Evolutionary conservation across 2,797 vertebrate species (phyloP).

Genomic region (Graptemys geographica): DNA sequence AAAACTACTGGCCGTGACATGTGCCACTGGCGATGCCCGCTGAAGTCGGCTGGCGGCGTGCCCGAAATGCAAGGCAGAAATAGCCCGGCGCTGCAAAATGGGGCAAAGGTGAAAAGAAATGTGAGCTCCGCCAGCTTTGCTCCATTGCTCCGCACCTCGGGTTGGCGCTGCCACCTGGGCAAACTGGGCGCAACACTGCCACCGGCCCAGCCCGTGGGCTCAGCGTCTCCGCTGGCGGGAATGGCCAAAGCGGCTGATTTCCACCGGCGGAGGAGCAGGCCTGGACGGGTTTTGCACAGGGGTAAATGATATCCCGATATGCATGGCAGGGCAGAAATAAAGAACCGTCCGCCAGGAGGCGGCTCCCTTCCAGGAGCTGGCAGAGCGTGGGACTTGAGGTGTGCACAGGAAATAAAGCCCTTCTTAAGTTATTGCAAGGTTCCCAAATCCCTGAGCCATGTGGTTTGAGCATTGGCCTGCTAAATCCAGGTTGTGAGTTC

Average conservation of each 20-base stretch:
- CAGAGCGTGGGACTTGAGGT: accelerated
- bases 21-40: background rate
- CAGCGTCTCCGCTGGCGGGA: background rate
- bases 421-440: background rate
- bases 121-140: background rate
- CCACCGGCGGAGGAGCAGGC: background rate
- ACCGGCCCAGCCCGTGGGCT: background rate
- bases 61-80: background rate
- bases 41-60: background rate
- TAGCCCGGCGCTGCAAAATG: background rate
- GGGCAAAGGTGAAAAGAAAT: background rate
- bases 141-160: background rate
- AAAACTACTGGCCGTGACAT: background rate
- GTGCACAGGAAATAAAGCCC: background rate
- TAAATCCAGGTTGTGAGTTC: no score
- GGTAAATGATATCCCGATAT: background rate
- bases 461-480: no score
- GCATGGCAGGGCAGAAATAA: background rate
- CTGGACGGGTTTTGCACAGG: background rate
- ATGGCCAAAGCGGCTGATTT: background rate
- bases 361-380: no score
- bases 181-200: accelerated
- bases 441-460: background rate
- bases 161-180: background rate
- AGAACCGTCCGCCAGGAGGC: no score